Evolutionary conservation across 2,113 vertebrate species (phyloP), one percentile per base, ranked within the genome.

Genomic region (Campylorhamphus procurvoides): DNA sequence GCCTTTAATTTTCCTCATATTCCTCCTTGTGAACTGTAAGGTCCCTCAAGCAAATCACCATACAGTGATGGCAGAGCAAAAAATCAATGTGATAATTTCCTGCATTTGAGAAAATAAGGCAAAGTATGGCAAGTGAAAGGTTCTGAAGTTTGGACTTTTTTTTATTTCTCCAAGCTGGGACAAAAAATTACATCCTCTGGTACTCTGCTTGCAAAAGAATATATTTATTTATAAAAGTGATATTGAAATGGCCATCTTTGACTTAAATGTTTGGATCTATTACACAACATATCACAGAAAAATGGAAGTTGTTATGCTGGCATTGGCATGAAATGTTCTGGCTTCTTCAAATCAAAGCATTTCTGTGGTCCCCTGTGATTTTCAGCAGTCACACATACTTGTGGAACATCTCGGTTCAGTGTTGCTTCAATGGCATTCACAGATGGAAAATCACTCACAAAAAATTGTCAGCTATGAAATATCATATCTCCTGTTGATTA

Each of bases 31-130:
- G 42, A 72, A 18, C 29, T 14, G 29, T 13, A 12, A 72, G 37
- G 53, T 76, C 37, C 10, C 23, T 52, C 16, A 9, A 42, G 14
- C n/a, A 88, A 80, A 56, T 8, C 42, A 22, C 14, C 10, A 7
- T 29, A 18, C 7, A 50, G 7, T 25, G 14, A 14, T n/a, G 24
- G 35, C 0, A 0, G 33, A 71, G 19, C 15, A 71, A 28, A 71
- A 75, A 62, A 37, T 39, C 49, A 52, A 20, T 23, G 20, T 6
- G 7, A 7, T 40, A 23, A 23, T 44, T 75, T 62, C 12, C 35
- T 11, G 20, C 10, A 10, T 23, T 22, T 47, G 40, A 69, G 16
- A 4, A 27, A 39, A 55, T 90, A 60, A 37, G 28, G 17, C 69
- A 76, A 91, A 56, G 1, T 3, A 5, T 52, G 15, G 47, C 37